Conservation (phyloP, 2,888 invertebrate genomes). For the Drosophila kuntzei region DNA sequence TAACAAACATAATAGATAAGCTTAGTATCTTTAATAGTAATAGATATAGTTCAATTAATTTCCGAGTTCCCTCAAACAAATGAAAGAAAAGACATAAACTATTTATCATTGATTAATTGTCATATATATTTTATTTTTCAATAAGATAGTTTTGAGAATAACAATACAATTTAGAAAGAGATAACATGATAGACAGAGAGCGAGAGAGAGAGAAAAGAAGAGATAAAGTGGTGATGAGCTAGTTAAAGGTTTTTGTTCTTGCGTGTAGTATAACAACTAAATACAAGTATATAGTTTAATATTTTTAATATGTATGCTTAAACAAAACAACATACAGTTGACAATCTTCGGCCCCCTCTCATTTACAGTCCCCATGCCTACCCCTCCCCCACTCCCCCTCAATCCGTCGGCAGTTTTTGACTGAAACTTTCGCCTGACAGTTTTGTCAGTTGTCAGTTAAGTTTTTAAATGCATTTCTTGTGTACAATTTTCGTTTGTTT, state of each 20-base stretch:
- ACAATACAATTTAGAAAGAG: constrained; percentile 50
- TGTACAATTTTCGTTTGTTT: constrained; percentile 11
- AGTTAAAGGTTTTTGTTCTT: constrained; percentile 26
- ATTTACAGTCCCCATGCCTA: neutral
- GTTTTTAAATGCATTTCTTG: constrained; percentile 42
- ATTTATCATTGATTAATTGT: constrained; percentile 51
- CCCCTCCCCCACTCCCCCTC: neutral
- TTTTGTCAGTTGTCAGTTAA: constrained; percentile 32
- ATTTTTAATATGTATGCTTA: constrained; percentile 13
- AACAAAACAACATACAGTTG: neutral
- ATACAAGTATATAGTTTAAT: constrained; percentile 46
- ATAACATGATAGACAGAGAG: constrained; percentile 32
- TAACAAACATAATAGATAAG: too few species aligned
- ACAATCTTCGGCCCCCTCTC: neutral
- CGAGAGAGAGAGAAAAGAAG: neutral
- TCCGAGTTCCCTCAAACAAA: neutral
- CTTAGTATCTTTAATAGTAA: too few species aligned
- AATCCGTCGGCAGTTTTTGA: neutral
- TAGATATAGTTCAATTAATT: neutral
- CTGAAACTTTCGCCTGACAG: constrained; percentile 17
- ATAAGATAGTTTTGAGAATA: constrained; percentile 52
- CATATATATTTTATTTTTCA: constrained; percentile 47
- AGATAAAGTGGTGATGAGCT: constrained; percentile 22
- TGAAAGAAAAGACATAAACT: neutral
- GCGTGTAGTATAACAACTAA: constrained; percentile 32